These are phyloP conservation scores for Suricata suricatta DNA, from an alignment of 2,113 vertebrate genomes.

Conservation along the genomic window DNA sequence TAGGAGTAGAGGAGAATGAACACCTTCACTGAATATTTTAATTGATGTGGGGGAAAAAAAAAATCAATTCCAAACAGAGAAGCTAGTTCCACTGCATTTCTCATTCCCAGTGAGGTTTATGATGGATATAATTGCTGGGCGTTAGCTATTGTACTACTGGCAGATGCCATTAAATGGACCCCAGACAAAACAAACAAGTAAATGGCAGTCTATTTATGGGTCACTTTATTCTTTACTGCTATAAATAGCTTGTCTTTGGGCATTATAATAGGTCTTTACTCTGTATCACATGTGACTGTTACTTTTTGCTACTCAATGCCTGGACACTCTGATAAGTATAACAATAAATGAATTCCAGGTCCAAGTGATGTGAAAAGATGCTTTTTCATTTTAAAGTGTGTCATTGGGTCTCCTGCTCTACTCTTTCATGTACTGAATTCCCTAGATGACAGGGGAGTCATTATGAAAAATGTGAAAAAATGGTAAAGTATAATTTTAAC, in stretches of 20 bases:
- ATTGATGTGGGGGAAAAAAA: background rate
- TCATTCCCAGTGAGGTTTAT: conserved; percentile 1
- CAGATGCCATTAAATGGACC: conserved; percentile 68
- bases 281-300: conserved; percentile 32
- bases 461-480: background rate
- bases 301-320: conserved; percentile 63
- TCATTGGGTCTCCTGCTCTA: background rate
- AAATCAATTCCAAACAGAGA: conserved; percentile 25
- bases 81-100: background rate
- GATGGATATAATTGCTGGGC: conserved; percentile 57
- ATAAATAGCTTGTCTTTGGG: conserved; percentile 67
- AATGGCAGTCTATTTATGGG: conserved; percentile 39
- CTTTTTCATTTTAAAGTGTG: conserved; percentile 19
- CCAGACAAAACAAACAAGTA: conserved; percentile 75
- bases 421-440: background rate
- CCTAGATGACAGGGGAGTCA: background rate
- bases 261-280: conserved; percentile 63
- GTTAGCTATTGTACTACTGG: conserved; percentile 45
- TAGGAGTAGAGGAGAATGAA: background rate
- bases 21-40: conserved; percentile 22
- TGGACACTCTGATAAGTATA: conserved; percentile 60
- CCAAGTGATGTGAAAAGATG: background rate
- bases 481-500: background rate
- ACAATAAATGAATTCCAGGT: conserved; percentile 48
- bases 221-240: conserved; percentile 65